Evolutionary conservation across 2,113 vertebrate genomes (phyloP), one percentile per base, ranked within the genome.

Genomic region (Dissostichus mawsoni): DNA sequence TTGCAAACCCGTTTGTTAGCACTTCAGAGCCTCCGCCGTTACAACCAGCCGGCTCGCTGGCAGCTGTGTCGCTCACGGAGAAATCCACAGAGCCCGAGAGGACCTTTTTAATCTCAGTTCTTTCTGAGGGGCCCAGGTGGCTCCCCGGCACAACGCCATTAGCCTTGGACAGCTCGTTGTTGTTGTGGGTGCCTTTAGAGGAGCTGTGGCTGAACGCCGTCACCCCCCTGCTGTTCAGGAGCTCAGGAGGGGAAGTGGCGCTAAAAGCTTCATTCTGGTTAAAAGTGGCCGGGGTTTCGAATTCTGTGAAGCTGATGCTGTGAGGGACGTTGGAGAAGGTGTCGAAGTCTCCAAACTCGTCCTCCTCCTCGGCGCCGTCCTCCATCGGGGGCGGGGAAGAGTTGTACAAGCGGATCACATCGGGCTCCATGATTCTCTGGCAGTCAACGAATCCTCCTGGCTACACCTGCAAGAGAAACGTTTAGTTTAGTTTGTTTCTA

Each of bases 331-430:
- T 93, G 17, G 97, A 96, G 94, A 98, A 99, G 14, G 96, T 96
- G 72, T 96, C 97, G 52, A 98, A 98, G 87, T 98, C 97, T 44
- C 97, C 97, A 80, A 99, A 99, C 85, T 98, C 98, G 0, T 97
- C 97, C 0, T 99, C 98, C 0, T 99, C 97, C 58, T 97, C 97
- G 0, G 94, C 94, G 29, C 95, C 96, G 33, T 97, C 98, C 90
- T 98, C 98, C 90, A 99, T 93, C 5, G 98, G 98, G 5, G 98
- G 98, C 52, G 98, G 98, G 17, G 98, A 98, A n/a, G 98, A 99
- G 41, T 98, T 98, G 86, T 97, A 99, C 92, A 99, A 96, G 89
- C 95, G 97, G 89, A 98, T 96, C 83, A 99, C 96, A 11, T 99
- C 98, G 71, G 98, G 97, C 95, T 99, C 98, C 98, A 99, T 99